These are phyloP conservation scores for Artibeus jamaicensis DNA, from an alignment of 2,797 vertebrate genomes.

Conservation along the genomic window DNA sequence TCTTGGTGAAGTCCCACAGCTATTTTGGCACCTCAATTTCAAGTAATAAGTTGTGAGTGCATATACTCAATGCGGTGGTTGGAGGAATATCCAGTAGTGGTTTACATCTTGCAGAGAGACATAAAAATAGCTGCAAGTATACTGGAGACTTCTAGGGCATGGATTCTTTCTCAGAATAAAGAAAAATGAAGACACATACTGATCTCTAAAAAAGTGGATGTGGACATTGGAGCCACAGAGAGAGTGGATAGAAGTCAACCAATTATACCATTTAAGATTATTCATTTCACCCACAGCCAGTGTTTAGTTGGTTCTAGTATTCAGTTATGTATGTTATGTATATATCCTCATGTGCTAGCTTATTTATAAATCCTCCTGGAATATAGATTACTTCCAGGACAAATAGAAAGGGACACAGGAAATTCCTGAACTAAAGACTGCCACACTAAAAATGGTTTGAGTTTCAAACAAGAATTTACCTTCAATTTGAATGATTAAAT, in stretches of 20 bases:
- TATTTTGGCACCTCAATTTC: not conserved
- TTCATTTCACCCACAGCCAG: not conserved
- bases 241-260: not conserved
- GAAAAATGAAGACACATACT: not conserved
- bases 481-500: not conserved
- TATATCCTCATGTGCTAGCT: not conserved
- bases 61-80: not conserved
- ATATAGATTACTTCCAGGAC: not conserved
- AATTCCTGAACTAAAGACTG: not conserved
- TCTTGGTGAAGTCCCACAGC: not conserved
- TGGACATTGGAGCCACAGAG: not conserved
- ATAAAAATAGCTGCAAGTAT: not conserved
- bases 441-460: not conserved
- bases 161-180: not conserved
- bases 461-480: not conserved
- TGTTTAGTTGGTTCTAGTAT: not conserved
- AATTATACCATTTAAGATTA: not conserved
- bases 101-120: not conserved
- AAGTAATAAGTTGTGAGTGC: not conserved
- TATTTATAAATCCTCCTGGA: not conserved
- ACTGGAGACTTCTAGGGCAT: not conserved
- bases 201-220: not conserved
- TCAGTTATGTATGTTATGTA: not conserved
- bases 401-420: not conserved
- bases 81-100: not conserved